Conservation (phyloP, 2,113 vertebrate genomes). For the Rhinolophus sinicus region DNA sequence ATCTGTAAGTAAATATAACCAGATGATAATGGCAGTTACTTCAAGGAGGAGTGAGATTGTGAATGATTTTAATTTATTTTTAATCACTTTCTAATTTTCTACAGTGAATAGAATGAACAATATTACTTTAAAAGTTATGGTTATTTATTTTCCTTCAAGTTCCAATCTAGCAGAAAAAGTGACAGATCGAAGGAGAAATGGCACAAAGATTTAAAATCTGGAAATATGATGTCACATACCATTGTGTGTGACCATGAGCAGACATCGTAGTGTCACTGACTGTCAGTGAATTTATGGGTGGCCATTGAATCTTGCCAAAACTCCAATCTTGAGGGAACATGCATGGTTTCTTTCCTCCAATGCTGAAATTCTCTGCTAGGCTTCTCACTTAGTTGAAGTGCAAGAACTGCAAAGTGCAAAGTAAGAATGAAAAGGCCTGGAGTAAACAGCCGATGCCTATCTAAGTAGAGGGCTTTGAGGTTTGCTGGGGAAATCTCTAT, state of each 20-base stretch:
- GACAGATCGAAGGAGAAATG: neutral
- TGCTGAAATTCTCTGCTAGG: neutral
- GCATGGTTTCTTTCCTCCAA: neutral
- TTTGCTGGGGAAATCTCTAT: neutral
- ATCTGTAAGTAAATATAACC: neutral
- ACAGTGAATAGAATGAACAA: neutral
- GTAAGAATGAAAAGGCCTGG: neutral
- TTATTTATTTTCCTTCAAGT: neutral
- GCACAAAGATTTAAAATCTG: neutral
- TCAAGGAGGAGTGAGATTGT: neutral
- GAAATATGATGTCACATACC: neutral
- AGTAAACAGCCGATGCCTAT: neutral
- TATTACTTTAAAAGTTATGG: neutral
- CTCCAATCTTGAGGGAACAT: neutral
- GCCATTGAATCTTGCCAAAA: neutral
- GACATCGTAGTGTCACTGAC: neutral
- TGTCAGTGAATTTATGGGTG: neutral
- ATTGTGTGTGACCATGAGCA: neutral
- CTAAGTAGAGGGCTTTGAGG: neutral
- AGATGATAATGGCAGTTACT: neutral
- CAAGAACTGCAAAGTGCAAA: neutral
- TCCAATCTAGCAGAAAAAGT: neutral
- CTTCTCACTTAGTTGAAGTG: slow-evolving; percentile 1
- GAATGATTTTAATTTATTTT: slow-evolving; percentile 15
- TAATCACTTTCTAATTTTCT: neutral